Base-by-base conservation (phyloP, 2,888 invertebrate species). In the Germaria angustata region DNA sequence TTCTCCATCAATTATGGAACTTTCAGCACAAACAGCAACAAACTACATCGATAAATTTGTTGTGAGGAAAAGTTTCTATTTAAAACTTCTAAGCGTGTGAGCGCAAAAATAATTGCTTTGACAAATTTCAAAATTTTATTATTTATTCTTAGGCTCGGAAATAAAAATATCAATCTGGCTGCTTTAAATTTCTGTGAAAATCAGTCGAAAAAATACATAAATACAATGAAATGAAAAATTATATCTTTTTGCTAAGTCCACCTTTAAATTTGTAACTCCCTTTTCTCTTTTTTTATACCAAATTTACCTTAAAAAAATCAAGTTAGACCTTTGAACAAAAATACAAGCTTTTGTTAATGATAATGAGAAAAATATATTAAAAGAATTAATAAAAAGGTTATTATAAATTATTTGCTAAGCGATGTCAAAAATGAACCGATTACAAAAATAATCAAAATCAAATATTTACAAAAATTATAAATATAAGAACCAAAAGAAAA, bases 381-480 rank as follows among this genome's bases (percentile, higher is more conserved):
- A 46, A n/a, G 28, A 66, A 34, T 28, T 20, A 55, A 6, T 49
- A 63, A 51, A 34, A 51, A 61, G 17, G 34, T 32, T 49, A 46
- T 71, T 71, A 65, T 65, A 78, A 65, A 71, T 57, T 71, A 63
- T 71, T 65, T 78, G 71, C 78, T 78, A 55, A 32, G 57, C 28
- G 22, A 71, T 36, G 49, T 57, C 28, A 28, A n/a, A 61, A 69
- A 55, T 11, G 28, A 61, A 15, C n/a, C 44, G 17, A 44, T 51
- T 61, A 41, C 15, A 63, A 69, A 34, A 75, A 46, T 36, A 80
- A 76, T 76, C 59, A 80, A 73, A 80, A 80, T 69, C 32, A 78
- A 71, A 75, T 79, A 73, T 68, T 79, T 69, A 69, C 68, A 72
- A 81, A 77, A 78, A 76, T 71, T 73, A 76, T 68, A 66, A 66